Conservation (phyloP, 2,888 invertebrate genomes). For the Microctonus hyperodae region DNA sequence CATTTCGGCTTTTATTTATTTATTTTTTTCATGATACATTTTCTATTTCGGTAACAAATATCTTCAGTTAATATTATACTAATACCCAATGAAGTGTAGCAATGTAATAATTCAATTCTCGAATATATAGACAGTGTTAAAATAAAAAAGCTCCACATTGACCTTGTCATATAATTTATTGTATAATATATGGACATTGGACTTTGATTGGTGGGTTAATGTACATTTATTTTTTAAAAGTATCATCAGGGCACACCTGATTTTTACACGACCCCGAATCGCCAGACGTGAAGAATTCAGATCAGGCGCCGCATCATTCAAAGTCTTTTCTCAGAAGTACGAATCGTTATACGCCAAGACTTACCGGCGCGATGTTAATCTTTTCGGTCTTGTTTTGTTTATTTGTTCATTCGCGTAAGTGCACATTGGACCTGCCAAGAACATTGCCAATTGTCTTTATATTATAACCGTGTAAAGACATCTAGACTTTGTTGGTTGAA, state of each 20-base stretch:
- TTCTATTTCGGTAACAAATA: too few species aligned
- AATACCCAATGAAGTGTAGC: too few species aligned
- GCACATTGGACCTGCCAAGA: conserved; percentile 30
- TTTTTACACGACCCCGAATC: conserved; percentile 27
- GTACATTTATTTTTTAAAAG: not conserved
- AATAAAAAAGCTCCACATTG: not conserved
- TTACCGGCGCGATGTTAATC: not conserved
- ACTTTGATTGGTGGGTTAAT: not conserved
- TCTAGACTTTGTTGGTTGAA: conserved; percentile 21
- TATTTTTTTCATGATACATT: too few species aligned
- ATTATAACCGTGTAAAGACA: conserved; percentile 4
- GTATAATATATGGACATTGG: not conserved
- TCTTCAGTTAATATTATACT: too few species aligned
- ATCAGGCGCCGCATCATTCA: conserved; percentile 29
- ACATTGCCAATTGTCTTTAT: conserved; percentile 25
- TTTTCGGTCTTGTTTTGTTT: not conserved
- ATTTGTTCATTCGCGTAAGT: conserved; percentile 1
- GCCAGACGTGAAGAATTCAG: conserved; percentile 39
- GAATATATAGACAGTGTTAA: not conserved
- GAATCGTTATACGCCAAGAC: conserved; percentile 15
- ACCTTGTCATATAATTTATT: not conserved
- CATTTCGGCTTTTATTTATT: too few species aligned
- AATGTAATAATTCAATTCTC: too few species aligned
- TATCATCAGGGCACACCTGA: not conserved
- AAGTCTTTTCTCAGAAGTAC: conserved; percentile 20